A percentile compares a stretch with the other conserved stretches of the same genome.
These are phyloP conservation scores for Chaetodon trifascialis DNA, from an alignment of 2,113 vertebrate species.

Conservation along the genomic window DNA sequence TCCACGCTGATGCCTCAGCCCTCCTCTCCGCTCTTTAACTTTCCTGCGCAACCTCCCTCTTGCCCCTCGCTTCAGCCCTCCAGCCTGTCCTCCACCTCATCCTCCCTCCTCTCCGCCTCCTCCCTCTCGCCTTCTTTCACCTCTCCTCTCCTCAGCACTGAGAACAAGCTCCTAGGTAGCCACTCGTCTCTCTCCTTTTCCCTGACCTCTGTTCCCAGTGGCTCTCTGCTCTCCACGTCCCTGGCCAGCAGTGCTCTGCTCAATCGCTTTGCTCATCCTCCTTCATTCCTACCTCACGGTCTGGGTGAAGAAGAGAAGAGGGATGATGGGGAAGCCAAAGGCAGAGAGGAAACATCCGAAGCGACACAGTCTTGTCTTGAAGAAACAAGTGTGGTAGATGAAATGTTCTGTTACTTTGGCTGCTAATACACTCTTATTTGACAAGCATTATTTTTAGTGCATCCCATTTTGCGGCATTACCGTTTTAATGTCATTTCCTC, in stretches of 20 bases:
- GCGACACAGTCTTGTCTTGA: conserved; percentile 33
- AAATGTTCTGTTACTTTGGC: not conserved
- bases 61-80: conserved; percentile 69
- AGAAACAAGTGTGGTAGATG: conserved; percentile 67
- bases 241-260: conserved; percentile 29
- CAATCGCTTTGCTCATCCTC: conserved; percentile 12
- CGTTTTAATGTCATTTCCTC: conserved; percentile 11
- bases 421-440: not conserved
- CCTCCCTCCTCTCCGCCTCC: conserved; percentile 49
- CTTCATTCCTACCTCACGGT: conserved; percentile 20
- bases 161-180: not conserved
- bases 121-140: not conserved
- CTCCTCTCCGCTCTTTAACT: conserved; percentile 16
- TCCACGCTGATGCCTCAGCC: conserved; percentile 16
- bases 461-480: not conserved
- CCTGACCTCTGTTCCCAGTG: conserved; percentile 14
- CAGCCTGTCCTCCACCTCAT: conserved; percentile 69
- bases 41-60: conserved; percentile 49
- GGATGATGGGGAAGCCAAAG: conserved; percentile 10
- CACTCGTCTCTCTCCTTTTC: conserved; percentile 4
- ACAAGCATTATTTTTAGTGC: not conserved
- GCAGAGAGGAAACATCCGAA: conserved; percentile 51
- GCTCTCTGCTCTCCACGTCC: conserved; percentile 36
- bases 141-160: not conserved
- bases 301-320: conserved; percentile 4